Conservation (phyloP, 1,140 invertebrate genomes). For the Drosophila tristis region DNA sequence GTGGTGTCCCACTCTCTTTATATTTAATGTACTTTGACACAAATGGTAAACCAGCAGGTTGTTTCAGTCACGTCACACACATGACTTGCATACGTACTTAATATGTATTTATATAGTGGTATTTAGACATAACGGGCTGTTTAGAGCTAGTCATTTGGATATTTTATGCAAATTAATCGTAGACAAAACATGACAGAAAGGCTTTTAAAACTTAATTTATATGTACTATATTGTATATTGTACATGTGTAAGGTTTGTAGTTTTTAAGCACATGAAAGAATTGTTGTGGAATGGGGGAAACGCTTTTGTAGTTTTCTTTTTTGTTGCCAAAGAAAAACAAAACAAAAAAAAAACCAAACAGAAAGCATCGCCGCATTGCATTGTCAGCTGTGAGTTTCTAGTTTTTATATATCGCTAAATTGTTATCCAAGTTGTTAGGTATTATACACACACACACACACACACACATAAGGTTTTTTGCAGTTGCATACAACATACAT, state of each 20-base stretch:
- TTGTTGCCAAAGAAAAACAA: conserved; percentile 26
- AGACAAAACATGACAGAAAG: conserved; percentile 50
- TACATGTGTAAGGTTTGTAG: conserved; percentile 21
- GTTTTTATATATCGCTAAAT: conserved; percentile 60
- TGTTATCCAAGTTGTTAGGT: conserved; percentile 70
- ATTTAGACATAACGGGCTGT: conserved; percentile 53
- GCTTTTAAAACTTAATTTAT: conserved; percentile 53
- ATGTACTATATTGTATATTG: conserved; percentile 31
- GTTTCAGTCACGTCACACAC: conserved; percentile 49
- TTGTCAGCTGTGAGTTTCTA: conserved; percentile 49
- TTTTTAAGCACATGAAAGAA: conserved; percentile 24
- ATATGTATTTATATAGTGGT: conserved; percentile 43
- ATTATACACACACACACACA: conserved; percentile 18
- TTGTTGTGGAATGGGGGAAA: conserved; percentile 27
- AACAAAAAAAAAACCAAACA: neutral
- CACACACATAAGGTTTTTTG: conserved; percentile 22
- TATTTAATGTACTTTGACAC: no score
- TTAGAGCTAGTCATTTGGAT: conserved; percentile 69
- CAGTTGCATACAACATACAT: conserved; percentile 30
- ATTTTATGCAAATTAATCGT: conserved; percentile 52
- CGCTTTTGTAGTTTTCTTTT: conserved; percentile 39
- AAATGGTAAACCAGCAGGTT: conserved; percentile 64
- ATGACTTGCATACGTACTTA: conserved; percentile 61
- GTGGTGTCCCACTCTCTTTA: no score
- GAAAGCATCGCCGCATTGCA: conserved; percentile 39